phyloP scores from a whole-genome alignment of 2,113 vertebrate species.

The Campylomormyrus numenius region DNA sequence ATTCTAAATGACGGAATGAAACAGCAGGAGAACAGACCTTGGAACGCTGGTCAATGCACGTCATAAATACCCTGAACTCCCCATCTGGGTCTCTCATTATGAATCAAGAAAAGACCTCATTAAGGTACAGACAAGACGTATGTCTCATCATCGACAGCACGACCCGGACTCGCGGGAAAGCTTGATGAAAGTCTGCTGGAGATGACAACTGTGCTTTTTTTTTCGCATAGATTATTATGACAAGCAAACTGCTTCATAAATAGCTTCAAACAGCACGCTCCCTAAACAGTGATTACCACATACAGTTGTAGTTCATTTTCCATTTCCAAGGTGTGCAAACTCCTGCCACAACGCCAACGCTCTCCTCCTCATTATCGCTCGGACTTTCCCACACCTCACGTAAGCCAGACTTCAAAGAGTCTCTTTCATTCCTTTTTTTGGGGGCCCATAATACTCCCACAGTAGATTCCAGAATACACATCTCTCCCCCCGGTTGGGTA shows the following conservation, averaged over 20 bases:
- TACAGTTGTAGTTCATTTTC: not conserved
- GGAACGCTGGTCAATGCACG: not conserved
- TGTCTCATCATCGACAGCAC: not conserved
- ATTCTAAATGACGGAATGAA: not conserved
- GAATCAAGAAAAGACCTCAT: not conserved
- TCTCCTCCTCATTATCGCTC: not conserved
- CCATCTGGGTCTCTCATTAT: not conserved
- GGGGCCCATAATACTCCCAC: not conserved
- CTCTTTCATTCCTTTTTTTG: not conserved
- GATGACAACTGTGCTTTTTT: not conserved
- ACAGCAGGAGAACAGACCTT: not conserved
- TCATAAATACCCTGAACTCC: not conserved
- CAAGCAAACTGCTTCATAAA: not conserved
- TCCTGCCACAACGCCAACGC: too few relatives aligned
- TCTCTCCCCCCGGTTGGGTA: not conserved
- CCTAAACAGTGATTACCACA: slow-evolving; percentile 12
- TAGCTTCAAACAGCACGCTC: not conserved
- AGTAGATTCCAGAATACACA: slow-evolving; percentile 1
- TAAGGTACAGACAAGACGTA: not conserved
- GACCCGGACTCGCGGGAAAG: not conserved
- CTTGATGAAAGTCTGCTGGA: not conserved
- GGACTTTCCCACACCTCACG: not conserved
- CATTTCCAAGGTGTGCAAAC: not conserved
- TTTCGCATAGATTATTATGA: not conserved
- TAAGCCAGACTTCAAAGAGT: slow-evolving; percentile 6